phyloP scores from a whole-genome alignment of 2,888 invertebrate genomes.

The Eristalinus aeneus region DNA sequence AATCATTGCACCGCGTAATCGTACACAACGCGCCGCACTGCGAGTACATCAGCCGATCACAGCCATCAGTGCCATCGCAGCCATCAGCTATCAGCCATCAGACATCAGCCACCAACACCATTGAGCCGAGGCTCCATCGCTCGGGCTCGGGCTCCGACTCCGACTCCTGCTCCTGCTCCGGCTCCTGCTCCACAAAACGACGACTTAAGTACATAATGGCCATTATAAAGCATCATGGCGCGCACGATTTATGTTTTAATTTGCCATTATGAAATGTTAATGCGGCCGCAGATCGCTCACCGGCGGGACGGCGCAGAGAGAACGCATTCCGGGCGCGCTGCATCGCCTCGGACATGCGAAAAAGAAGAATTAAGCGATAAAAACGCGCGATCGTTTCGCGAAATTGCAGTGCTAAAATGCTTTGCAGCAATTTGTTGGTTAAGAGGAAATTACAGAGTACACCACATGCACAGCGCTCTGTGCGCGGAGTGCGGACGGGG shows the following conservation, averaged over 20 bases:
- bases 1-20: conserved; percentile 70
- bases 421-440: conserved; percentile 71
- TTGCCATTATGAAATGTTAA: conserved; percentile 71
- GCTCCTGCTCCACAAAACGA: conserved; percentile 66
- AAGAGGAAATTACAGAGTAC: conserved; percentile 65
- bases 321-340: background rate
- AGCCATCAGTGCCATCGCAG: conserved; percentile 5
- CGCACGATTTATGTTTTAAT: conserved; percentile 71
- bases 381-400: conserved; percentile 70
- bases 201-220: conserved; percentile 71
- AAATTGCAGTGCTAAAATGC: conserved; percentile 71
- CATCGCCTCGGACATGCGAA: conserved; percentile 48
- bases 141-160: conserved; percentile 28
- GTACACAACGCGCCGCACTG: background rate
- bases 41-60: conserved; percentile 34
- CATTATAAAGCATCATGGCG: conserved; percentile 71
- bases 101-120: background rate
- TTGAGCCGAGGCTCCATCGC: background rate
- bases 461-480: background rate
- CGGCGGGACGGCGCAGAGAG: background rate
- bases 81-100: background rate
- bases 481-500: background rate
- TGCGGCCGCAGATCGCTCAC: conserved; percentile 61
- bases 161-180: background rate
- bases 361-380: conserved; percentile 71